Percentiles rank a stretch among this genome's conserved stretches.
phyloP scores from a whole-genome alignment of 2,113 vertebrate genomes.

The Urocolius indicus region DNA sequence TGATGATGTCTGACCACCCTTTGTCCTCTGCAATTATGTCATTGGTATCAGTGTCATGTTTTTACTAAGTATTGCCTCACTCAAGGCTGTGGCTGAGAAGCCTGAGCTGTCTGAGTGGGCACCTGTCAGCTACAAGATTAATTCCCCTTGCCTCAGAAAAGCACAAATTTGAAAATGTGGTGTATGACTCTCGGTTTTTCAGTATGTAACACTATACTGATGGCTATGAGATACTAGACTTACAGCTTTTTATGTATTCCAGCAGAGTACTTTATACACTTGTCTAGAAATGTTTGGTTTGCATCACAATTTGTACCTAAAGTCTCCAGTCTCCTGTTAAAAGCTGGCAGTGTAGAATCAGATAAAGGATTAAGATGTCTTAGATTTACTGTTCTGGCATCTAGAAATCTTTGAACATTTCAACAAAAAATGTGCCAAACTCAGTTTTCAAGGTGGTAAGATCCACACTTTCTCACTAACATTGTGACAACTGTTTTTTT shows the following conservation, averaged over 20 bases:
- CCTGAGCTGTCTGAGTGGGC: background rate
- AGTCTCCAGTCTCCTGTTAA: background rate
- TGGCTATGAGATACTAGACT: background rate
- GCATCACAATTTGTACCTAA: background rate
- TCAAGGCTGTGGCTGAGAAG: background rate
- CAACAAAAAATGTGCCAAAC: background rate
- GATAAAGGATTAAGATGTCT: background rate
- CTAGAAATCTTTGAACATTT: background rate
- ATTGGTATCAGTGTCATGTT: background rate
- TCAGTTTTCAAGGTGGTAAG: background rate
- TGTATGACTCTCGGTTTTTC: background rate
- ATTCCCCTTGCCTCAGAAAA: background rate
- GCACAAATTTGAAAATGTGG: background rate
- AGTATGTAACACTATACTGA: background rate
- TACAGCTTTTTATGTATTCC: background rate
- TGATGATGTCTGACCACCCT: accelerated
- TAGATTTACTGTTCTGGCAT: background rate
- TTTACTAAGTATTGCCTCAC: background rate
- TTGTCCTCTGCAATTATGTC: background rate
- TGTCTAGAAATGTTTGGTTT: background rate
- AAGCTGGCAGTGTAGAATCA: background rate
- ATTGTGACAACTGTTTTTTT: background rate
- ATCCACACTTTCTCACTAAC: background rate
- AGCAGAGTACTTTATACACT: background rate
- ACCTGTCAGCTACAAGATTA: background rate